Percentiles rank a stretch among this genome's conserved stretches.
phyloP scores from a whole-genome alignment of 2,113 vertebrate genomes.

The Poecile atricapillus region DNA sequence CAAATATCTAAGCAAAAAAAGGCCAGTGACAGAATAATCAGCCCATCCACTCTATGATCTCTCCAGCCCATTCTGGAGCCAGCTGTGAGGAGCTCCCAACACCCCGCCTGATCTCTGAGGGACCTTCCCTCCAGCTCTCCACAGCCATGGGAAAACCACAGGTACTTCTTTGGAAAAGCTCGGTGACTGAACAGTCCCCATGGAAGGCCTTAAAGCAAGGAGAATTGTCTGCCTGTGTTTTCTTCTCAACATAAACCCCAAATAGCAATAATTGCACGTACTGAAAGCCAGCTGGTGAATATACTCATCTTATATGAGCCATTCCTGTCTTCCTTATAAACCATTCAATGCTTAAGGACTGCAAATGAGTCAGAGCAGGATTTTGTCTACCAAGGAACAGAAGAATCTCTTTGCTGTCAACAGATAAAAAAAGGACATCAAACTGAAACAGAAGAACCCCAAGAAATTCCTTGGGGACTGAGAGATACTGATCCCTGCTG shows the following conservation, averaged over 20 bases:
- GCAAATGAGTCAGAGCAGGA: not conserved
- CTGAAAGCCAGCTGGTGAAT: not conserved
- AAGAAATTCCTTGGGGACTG: not conserved
- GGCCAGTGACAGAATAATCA: not conserved
- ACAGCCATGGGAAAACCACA: not conserved
- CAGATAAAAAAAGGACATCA: not conserved
- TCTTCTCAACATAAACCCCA: not conserved
- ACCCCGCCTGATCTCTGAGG: not conserved
- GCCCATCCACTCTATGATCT: not conserved
- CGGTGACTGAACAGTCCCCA: not conserved
- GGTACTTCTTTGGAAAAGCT: not conserved
- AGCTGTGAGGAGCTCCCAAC: not conserved
- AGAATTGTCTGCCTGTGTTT: not conserved
- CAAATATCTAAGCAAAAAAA: not conserved
- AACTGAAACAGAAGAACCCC: not conserved
- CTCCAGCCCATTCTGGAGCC: not conserved
- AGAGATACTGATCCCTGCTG: not conserved
- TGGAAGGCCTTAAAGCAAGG: not conserved
- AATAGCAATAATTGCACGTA: not conserved
- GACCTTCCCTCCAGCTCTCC: not conserved
- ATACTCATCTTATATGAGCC: not conserved
- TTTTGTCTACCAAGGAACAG: not conserved
- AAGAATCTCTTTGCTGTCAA: not conserved
- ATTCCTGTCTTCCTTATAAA: not conserved
- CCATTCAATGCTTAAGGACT: not conserved